phyloP scores from a whole-genome alignment of 2,888 invertebrate species.

The Orgyia antiqua region DNA sequence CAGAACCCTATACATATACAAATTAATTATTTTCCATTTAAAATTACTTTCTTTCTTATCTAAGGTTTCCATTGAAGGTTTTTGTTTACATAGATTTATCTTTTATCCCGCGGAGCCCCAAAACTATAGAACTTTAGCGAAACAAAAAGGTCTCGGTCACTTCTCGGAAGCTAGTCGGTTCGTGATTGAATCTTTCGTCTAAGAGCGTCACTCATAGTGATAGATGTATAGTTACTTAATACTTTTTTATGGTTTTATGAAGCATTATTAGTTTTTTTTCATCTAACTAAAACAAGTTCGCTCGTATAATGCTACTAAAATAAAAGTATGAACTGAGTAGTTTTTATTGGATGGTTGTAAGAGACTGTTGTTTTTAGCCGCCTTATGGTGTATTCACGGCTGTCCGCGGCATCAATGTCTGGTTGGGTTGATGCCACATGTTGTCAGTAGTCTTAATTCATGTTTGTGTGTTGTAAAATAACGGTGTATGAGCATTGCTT shows the following conservation, averaged over 20 bases:
- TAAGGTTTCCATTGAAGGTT: no score
- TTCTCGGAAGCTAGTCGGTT: constrained; percentile 58
- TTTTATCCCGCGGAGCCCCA: constrained; percentile 42
- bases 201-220: constrained; percentile 39
- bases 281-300: constrained; percentile 4
- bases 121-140: constrained; percentile 45
- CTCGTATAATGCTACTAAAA: not conserved
- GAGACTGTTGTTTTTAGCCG: not conserved
- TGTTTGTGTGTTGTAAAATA: constrained; percentile 7
- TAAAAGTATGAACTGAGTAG: not conserved
- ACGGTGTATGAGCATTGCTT: constrained; percentile 10
- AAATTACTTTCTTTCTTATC: no score
- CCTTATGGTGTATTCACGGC: not conserved
- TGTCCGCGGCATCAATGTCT: not conserved
- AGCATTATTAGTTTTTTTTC: constrained; percentile 47
- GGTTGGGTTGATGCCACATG: not conserved
- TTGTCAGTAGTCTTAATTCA: constrained; percentile 4
- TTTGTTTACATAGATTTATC: no score
- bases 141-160: constrained; percentile 44
- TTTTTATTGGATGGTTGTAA: not conserved
- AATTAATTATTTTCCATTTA: no score
- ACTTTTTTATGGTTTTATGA: constrained; percentile 41
- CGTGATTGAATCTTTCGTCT: constrained; percentile 71
- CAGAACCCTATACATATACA: no score
- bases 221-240: constrained; percentile 44